A percentile compares a stretch with the other conserved stretches of the same genome.
Evolutionary conservation across 2,888 invertebrate genomes (phyloP).

Genomic region (Rhamphomyia laevipes): DNA sequence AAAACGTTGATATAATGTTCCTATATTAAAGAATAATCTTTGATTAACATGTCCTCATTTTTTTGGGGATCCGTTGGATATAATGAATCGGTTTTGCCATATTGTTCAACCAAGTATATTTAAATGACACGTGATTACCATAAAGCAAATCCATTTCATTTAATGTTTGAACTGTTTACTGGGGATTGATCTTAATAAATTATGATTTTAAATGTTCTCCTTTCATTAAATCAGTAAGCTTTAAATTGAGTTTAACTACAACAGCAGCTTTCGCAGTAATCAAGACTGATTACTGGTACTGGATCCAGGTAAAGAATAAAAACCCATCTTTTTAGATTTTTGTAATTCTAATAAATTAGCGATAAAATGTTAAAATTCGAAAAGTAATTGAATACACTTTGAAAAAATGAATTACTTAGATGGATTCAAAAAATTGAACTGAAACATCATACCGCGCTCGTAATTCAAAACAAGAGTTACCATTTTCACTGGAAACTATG

Average conservation of each 20-base stretch:
- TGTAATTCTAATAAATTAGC: neutral
- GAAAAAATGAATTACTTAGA: too few species aligned
- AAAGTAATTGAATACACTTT: too few species aligned
- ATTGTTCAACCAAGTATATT: conserved; percentile 66
- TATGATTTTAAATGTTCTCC: conserved; percentile 59
- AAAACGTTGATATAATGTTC: conserved; percentile 58
- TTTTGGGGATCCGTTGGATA: conserved; percentile 66
- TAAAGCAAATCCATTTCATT: conserved; percentile 68
- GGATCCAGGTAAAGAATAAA: conserved; percentile 53
- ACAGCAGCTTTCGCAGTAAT: conserved; percentile 54
- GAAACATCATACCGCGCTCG: too few species aligned
- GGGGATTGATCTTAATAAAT: conserved; percentile 66
- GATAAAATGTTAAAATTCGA: neutral
- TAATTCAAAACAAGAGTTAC: too few species aligned
- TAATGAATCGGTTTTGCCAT: conserved; percentile 62
- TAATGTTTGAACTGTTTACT: conserved; percentile 73
- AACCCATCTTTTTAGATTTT: conserved; percentile 40
- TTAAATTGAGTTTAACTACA: conserved; percentile 53
- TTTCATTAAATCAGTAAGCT: conserved; percentile 44
- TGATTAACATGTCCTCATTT: conserved; percentile 67
- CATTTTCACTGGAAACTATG: too few species aligned
- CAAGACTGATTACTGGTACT: conserved; percentile 50
- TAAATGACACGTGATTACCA: conserved; percentile 81
- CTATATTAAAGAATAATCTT: conserved; percentile 67
- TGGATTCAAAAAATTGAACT: too few species aligned